phyloP scores from a whole-genome alignment of 2,888 invertebrate genomes.

The Syrphus vitripennis region DNA sequence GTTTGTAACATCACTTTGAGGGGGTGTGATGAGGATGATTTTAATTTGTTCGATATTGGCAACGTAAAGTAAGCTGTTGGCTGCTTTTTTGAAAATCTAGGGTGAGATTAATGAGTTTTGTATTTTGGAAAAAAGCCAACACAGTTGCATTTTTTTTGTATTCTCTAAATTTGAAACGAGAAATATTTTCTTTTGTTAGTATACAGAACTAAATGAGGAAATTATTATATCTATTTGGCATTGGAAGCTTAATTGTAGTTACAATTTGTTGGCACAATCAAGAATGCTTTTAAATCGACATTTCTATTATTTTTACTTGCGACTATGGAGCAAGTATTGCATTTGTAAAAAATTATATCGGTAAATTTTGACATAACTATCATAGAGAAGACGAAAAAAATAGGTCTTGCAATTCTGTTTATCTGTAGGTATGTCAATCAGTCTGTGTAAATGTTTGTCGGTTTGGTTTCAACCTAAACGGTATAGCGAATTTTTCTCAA shows the following conservation, averaged over 20 bases:
- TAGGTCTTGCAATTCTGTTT: no score
- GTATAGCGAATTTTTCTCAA: no score
- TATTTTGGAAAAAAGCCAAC: slow-evolving; percentile 27
- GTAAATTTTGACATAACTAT: no score
- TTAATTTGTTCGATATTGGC: slow-evolving; percentile 42
- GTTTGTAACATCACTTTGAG: background rate
- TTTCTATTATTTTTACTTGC: background rate
- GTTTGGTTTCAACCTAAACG: no score
- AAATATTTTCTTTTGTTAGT: background rate
- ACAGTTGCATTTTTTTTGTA: background rate
- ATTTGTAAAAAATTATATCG: no score
- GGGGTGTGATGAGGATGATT: background rate
- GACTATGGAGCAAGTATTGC: no score
- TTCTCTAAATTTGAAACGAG: background rate
- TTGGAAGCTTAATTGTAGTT: background rate
- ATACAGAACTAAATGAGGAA: background rate
- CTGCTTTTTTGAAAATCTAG: background rate
- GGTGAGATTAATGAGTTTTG: slow-evolving; percentile 32
- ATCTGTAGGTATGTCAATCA: no score
- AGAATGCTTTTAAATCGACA: background rate
- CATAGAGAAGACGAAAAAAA: no score
- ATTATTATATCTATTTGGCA: background rate
- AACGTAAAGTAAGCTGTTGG: background rate
- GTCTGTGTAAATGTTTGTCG: no score
- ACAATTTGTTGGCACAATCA: background rate